Evolutionary conservation across 2,113 vertebrate species (phyloP), one percentile per base, ranked within the genome.

Genomic region (Eonycteris spelaea): DNA sequence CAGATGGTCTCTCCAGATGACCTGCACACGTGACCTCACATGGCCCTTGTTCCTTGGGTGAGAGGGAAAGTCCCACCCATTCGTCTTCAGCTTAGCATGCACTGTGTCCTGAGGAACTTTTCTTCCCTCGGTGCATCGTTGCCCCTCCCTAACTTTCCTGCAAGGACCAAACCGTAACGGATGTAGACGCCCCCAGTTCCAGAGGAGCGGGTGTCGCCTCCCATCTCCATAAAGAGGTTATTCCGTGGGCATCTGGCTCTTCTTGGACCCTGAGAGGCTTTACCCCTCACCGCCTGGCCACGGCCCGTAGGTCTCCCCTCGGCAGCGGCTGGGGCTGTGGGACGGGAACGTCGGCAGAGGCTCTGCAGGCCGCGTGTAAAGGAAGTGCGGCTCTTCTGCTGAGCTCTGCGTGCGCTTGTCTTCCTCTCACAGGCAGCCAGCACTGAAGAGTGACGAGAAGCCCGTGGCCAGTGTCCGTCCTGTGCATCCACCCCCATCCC

Each of bases 401-500:
- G 12, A 86, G 70, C 30, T 82, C 40, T 95, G 77, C 65, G 91
- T 91, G n/a, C 96, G 33, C 55, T 95, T 92, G 13, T 97, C 86
- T 70, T 96, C 86, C 95, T 94, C 93, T 80, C 26, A 43, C 86
- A 99, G 99, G 99, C 99, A 99, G 87, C 98, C 99, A 80, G 97
- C 98, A 77, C 97, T 98, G 38, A 99, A 99, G 97, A 98, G 98
- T 26, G 99, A 99, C 85, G 99, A 99, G 96, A 99, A 99, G 97
- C 99, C 99, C 0, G 99, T 99, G 95, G 99, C 99, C 71, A 99
- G 99, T 0, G 99, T 99, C 93, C 99, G 99, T 89, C 99, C 99
- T 38, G 99, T 99, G 95, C 99, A 99, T 99, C 99, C 51, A 99
- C 99, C 0, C 99, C 99, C 6, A 99, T 99, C 97, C 99, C 99